Evolutionary conservation across 2,113 vertebrate species (phyloP).

Genomic region (Oreochromis aureus): DNA sequence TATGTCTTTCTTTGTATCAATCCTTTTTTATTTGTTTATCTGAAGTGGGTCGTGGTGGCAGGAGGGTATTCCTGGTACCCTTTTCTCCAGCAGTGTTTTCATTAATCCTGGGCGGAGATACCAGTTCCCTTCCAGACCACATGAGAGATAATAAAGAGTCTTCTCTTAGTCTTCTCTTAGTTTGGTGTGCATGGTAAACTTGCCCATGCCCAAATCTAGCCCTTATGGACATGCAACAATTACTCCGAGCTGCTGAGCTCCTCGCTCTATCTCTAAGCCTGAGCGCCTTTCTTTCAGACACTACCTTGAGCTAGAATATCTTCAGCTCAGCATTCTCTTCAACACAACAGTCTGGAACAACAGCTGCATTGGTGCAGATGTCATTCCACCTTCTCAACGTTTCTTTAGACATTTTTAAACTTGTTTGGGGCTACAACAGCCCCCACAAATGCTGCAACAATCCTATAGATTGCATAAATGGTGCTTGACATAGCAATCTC

Average conservation of each 20-base stretch:
- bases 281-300: background rate
- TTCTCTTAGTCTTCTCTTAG: background rate
- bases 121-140: background rate
- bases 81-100: background rate
- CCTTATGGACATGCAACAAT: background rate
- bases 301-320: background rate
- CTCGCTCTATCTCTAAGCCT: background rate
- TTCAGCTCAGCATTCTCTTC: background rate
- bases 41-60: background rate
- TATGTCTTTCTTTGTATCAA: background rate
- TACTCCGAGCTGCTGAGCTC: background rate
- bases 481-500: background rate
- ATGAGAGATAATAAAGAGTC: background rate
- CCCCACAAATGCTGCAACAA: accelerated
- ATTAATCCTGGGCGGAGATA: accelerated
- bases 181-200: background rate
- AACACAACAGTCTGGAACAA: background rate
- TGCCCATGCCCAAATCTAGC: background rate
- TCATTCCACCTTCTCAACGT: accelerated
- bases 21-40: background rate
- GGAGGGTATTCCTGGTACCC: accelerated
- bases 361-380: accelerated
- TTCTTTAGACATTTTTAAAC: background rate
- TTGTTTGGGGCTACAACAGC: background rate
- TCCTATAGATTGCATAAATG: background rate